phyloP scores from a whole-genome alignment of 2,888 invertebrate genomes.

The Hirtodrosophila duncani region DNA sequence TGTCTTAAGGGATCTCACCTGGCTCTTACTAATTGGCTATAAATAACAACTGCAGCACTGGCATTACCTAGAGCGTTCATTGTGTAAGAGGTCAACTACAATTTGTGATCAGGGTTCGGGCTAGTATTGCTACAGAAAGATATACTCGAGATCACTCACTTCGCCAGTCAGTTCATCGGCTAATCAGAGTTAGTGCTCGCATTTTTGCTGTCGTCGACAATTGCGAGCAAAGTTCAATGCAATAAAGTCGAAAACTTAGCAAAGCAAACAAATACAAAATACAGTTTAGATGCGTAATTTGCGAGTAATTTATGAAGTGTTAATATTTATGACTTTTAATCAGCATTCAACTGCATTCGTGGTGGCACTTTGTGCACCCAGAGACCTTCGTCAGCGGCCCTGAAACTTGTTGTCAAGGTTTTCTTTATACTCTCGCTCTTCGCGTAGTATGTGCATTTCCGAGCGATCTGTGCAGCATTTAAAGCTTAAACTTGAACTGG shows the following conservation, averaged over 20 bases:
- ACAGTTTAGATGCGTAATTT: too few species aligned
- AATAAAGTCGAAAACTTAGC: too few species aligned
- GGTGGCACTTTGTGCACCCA: constrained; percentile 55
- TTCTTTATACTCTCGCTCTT: constrained; percentile 26
- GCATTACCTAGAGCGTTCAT: constrained; percentile 15
- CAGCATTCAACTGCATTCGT: constrained; percentile 53
- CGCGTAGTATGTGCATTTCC: constrained; percentile 62
- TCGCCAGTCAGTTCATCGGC: constrained; percentile 9
- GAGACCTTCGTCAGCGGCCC: constrained; percentile 57
- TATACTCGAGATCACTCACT: too few species aligned
- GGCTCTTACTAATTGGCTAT: constrained; percentile 24
- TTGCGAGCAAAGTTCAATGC: constrained; percentile 62
- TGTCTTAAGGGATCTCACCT: not conserved
- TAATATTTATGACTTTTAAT: constrained; percentile 28
- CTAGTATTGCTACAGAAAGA: constrained; percentile 22
- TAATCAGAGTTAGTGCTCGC: constrained; percentile 2
- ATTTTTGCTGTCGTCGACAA: constrained; percentile 25
- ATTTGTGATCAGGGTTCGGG: constrained; percentile 22
- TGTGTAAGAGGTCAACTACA: constrained; percentile 54
- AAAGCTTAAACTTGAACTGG: constrained; percentile 62
- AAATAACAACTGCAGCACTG: constrained; percentile 42
- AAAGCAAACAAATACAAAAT: too few species aligned
- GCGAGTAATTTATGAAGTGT: too few species aligned
- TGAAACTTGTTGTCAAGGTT: constrained; percentile 69
- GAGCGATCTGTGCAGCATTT: constrained; percentile 54